Evolutionary conservation across 2,113 vertebrate species (phyloP).

Genomic region (Bos indicus): DNA sequence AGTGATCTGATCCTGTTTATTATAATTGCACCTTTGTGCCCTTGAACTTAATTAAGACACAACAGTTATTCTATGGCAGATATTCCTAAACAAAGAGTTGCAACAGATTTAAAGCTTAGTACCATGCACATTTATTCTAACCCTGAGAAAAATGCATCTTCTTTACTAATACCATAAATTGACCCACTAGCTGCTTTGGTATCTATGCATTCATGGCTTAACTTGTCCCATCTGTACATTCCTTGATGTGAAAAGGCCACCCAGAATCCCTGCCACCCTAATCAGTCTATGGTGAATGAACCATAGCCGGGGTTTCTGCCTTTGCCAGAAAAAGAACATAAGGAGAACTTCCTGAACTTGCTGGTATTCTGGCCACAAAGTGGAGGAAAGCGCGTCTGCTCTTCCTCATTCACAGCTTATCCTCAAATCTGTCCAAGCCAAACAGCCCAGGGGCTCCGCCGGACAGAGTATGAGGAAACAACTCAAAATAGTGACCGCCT

Average conservation of each 20-base stretch:
- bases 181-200: background rate
- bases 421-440: background rate
- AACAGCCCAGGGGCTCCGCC: background rate
- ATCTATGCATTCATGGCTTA: background rate
- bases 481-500: background rate
- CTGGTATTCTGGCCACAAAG: background rate
- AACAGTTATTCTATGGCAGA: background rate
- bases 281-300: background rate
- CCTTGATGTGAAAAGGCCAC: background rate
- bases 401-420: background rate
- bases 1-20: background rate
- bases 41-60: conserved; percentile 3
- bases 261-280: background rate
- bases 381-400: background rate
- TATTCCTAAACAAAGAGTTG: background rate
- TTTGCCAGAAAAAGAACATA: background rate
- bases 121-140: background rate
- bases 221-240: background rate
- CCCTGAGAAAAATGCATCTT: background rate
- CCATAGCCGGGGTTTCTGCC: background rate
- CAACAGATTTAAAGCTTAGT: background rate
- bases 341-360: background rate
- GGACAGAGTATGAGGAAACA: background rate
- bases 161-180: background rate
- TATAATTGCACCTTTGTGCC: conserved; percentile 7